Evolutionary conservation across 2,797 vertebrate species (phyloP).

Genomic region (Anableps anableps): DNA sequence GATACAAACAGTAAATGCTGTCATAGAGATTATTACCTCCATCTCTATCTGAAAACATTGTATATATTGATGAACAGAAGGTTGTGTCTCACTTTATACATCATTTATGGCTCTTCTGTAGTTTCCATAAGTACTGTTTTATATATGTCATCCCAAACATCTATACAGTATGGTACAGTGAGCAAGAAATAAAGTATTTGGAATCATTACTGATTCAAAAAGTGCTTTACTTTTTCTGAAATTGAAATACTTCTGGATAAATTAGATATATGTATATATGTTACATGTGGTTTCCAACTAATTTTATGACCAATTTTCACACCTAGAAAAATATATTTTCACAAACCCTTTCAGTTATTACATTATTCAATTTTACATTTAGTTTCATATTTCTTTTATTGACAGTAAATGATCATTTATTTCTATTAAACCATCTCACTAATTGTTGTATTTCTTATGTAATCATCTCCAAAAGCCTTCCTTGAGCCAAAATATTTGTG

Average conservation of each 20-base stretch:
- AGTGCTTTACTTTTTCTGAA: neutral
- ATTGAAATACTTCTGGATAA: neutral
- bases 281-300: neutral
- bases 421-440: neutral
- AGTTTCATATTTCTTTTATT: neutral
- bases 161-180: neutral
- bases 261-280: no score
- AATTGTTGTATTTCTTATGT: neutral
- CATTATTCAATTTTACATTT: neutral
- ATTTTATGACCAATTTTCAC: neutral
- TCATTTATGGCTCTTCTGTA: neutral
- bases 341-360: neutral
- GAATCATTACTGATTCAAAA: neutral
- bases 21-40: neutral
- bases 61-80: neutral
- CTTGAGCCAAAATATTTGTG: neutral
- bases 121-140: neutral
- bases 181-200: neutral
- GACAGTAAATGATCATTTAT: neutral
- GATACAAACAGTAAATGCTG: neutral
- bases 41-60: neutral
- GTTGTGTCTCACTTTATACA: neutral
- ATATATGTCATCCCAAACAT: neutral
- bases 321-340: neutral
- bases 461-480: neutral